Base-by-base conservation (phyloP, 1,140 invertebrate genomes). In the Lasioglossum baleicum region DNA sequence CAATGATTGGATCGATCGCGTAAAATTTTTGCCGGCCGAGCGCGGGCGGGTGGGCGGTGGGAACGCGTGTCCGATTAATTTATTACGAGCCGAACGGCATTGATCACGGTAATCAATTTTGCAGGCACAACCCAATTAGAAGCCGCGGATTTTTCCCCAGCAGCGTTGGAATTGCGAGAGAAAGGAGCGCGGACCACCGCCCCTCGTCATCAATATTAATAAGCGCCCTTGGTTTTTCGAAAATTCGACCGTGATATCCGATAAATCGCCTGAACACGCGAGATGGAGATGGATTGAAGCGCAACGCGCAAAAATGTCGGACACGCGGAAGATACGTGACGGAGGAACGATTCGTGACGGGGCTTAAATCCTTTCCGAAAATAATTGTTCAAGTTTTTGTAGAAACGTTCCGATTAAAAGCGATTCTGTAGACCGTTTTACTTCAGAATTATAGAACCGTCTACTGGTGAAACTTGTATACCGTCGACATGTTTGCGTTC, bases 91-190 rank as follows among this genome's bases (percentile, higher is more conserved):
- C n/a, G 26, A 78, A 35, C n/a, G 8, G n/a, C 35, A 77, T 82
- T 77, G 68, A 82, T 77, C 61, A 48, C 3, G 22, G 31, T 60
- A 35, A 83, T 82, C 72, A 77, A 82, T 83, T 73, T 67, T 68
- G 40, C 73, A 82, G 68, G 1, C 26, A 72, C 35, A 26, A 44
- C 26, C 68, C 6, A 67, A 66, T 66, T 71, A 81, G 22, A n/a
- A 35, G 40, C 44, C 11, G 31, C 48, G 17, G 60, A 40, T 51
- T 83, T 83, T 66, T 81, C 51, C 58, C 22, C n/a, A 17, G 35
- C 42, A 40, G 35, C 48, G 48, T 69, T 66, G 56, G 56, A 11
- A 60, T 60, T 42, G 69, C 69, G n/a, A 22, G 48, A 22, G 35
- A 35, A n/a, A 11, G 31, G 31, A 5, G 35, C 26, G 68, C 68